Percentiles rank a stretch among this genome's conserved stretches.
These are phyloP conservation scores for Ethmia dodecea DNA, from an alignment of 2,888 invertebrate species.

Conservation along the genomic window DNA sequence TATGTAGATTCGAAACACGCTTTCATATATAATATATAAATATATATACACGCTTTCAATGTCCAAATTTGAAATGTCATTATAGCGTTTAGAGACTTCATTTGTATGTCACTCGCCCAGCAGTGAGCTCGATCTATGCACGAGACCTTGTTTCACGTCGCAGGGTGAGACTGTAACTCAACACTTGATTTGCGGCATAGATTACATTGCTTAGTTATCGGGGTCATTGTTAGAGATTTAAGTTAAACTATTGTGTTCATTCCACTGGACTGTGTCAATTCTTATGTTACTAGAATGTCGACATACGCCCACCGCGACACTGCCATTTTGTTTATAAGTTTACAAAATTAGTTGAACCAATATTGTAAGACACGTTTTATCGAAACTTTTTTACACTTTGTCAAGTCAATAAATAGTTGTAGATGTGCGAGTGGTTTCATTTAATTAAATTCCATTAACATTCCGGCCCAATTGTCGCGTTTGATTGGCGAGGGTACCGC, in stretches of 20 bases:
- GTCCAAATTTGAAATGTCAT: conserved; percentile 27
- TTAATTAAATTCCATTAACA: conserved; percentile 70
- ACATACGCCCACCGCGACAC: conserved; percentile 76
- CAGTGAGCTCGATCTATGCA: conserved; percentile 66
- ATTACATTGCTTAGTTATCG: conserved; percentile 52
- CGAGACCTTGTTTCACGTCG: conserved; percentile 67
- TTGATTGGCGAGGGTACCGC: conserved; percentile 38
- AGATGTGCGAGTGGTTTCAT: conserved; percentile 68
- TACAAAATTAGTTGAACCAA: conserved; percentile 7
- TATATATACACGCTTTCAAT: conserved; percentile 43
- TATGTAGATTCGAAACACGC: conserved; percentile 28
- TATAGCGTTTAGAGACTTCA: conserved; percentile 33
- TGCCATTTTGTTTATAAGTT: conserved; percentile 44
- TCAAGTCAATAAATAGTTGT: conserved; percentile 67
- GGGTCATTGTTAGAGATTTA: conserved; percentile 19
- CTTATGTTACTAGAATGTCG: conserved; percentile 80
- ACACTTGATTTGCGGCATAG: conserved; percentile 58
- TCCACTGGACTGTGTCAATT: conserved; percentile 81
- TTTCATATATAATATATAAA: too few relatives aligned
- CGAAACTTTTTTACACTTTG: conserved; percentile 58
- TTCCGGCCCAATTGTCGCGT: conserved; percentile 61
- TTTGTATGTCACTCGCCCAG: conserved; percentile 37
- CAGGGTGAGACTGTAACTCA: conserved; percentile 50
- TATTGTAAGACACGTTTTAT: conserved; percentile 54
- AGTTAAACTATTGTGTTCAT: conserved; percentile 57